Conservation (phyloP, 2,113 vertebrate species). For the Falcunculus frontatus region DNA sequence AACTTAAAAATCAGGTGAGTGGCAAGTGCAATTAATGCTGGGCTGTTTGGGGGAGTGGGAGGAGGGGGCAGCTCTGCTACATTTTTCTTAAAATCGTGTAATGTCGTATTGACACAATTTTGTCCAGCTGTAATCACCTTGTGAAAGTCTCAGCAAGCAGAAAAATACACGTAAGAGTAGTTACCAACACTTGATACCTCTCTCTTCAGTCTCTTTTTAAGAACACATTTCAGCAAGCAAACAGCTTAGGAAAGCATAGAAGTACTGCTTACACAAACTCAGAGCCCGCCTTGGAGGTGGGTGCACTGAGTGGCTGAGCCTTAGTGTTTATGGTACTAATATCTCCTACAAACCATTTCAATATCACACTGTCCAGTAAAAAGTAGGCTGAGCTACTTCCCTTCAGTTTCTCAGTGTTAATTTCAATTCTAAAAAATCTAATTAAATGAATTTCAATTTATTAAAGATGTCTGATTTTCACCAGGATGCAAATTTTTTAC, state of each 20-base stretch:
- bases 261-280: not conserved
- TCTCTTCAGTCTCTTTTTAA: not conserved
- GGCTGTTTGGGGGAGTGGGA: not conserved
- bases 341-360: not conserved
- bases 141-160: not conserved
- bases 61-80: not conserved
- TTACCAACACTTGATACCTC: not conserved
- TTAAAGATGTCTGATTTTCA: not conserved
- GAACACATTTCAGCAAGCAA: not conserved
- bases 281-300: not conserved
- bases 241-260: not conserved
- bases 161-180: not conserved
- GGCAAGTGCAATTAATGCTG: not conserved
- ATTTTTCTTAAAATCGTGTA: not conserved
- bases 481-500: not conserved
- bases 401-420: not conserved
- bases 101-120: not conserved
- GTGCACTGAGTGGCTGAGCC: not conserved
- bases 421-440: not conserved
- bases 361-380: not conserved
- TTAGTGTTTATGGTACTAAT: not conserved
- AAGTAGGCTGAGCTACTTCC: not conserved
- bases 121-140: not conserved
- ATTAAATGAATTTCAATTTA: not conserved
- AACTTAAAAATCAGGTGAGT: slow-evolving; percentile 1